These are phyloP conservation scores for Stenopsyche tienmushanensis DNA, from an alignment of 1,140 invertebrate species.

Conservation along the genomic window DNA sequence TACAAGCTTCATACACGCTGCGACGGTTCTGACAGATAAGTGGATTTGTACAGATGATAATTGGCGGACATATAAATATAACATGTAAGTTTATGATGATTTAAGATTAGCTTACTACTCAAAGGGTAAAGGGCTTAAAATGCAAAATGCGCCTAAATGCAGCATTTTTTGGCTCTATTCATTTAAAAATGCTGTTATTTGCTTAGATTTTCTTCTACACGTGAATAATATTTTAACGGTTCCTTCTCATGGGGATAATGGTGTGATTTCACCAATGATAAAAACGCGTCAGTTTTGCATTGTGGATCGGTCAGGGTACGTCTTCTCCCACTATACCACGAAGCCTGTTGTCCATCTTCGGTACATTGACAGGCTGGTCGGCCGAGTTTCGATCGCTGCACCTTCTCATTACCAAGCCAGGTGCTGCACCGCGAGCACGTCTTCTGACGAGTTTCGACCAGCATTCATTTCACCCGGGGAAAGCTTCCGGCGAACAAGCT, in stretches of 20 bases:
- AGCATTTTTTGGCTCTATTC: too few relatives aligned
- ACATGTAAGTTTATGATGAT: too few relatives aligned
- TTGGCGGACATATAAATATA: too few relatives aligned
- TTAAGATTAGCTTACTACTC: too few relatives aligned
- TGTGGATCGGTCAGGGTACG: neutral
- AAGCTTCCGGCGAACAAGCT: neutral
- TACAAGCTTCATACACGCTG: too few relatives aligned
- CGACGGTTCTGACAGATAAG: too few relatives aligned
- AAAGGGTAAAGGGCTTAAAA: too few relatives aligned
- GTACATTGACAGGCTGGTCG: neutral
- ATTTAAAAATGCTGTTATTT: too few relatives aligned
- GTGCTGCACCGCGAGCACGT: conserved; percentile 8
- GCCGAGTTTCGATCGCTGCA: conserved; percentile 1
- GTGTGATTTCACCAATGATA: neutral
- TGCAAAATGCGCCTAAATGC: too few relatives aligned
- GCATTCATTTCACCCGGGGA: neutral
- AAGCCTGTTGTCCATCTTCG: neutral
- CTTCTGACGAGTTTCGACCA: neutral
- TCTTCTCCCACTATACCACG: conserved; percentile 1
- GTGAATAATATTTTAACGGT: neutral
- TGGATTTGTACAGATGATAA: too few relatives aligned
- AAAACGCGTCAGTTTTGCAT: neutral
- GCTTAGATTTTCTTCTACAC: neutral
- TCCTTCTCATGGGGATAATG: neutral
- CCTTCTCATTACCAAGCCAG: conserved; percentile 18